phyloP scores from a whole-genome alignment of 2,113 vertebrate genomes.

The Myanophis thanlyinensis region DNA sequence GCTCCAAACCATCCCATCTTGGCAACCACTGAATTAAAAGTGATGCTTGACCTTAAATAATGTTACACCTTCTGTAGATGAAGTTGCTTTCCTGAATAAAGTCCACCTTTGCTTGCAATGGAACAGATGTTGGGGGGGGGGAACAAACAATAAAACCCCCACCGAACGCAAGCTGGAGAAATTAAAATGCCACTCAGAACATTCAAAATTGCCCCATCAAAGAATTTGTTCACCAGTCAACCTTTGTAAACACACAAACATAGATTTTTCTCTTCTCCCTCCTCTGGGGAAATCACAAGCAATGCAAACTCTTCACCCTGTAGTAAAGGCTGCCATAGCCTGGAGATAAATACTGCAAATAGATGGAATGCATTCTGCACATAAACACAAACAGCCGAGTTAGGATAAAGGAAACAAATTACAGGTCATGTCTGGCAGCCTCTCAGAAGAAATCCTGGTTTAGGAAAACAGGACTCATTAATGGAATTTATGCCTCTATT shows the following conservation, averaged over 20 bases:
- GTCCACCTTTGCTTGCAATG: constrained; percentile 18
- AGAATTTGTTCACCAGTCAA: constrained; percentile 56
- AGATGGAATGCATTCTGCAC: constrained; percentile 27
- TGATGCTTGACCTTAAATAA: not conserved
- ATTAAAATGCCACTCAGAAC: constrained; percentile 52
- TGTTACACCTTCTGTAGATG: not conserved
- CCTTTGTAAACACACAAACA: constrained; percentile 34
- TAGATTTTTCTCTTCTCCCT: constrained; percentile 40
- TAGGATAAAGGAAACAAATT: not conserved
- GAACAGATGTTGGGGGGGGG: not conserved
- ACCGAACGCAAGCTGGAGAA: not conserved
- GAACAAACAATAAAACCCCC: not conserved
- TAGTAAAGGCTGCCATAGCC: constrained; percentile 8
- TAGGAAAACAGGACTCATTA: accelerated
- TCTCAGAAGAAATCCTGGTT: accelerated
- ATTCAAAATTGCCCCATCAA: constrained; percentile 41
- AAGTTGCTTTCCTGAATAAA: not conserved
- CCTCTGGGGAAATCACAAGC: constrained; percentile 54
- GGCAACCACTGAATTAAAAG: not conserved
- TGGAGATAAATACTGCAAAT: constrained; percentile 19
- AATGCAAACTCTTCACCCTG: constrained; percentile 15
- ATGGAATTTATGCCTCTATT: not conserved
- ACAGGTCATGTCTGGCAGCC: accelerated
- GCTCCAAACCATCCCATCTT: not conserved
- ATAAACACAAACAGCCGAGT: not conserved